Evolutionary conservation across 1,140 invertebrate species (phyloP), one percentile per base, ranked within the genome.

Genomic region (Apis laboriosa): DNA sequence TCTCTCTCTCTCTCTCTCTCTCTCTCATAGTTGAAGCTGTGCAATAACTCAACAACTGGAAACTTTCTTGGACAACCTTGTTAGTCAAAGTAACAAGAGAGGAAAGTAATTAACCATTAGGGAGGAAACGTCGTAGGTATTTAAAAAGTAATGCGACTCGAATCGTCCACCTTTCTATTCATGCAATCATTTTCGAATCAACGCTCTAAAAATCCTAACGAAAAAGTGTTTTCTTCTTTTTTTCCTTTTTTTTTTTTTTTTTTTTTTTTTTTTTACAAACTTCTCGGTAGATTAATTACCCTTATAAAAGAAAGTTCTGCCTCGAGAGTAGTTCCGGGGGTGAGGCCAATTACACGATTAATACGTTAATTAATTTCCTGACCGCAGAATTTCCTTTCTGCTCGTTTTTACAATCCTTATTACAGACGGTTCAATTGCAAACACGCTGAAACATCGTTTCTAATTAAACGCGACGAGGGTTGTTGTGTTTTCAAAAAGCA

Each of bases 311-410:
- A 9, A 73, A 67, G 51, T 24, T 68, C 74, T 68, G n/a, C 34
- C 64, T 15, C 43, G 76, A 68, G n/a, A 7, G 5, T 43, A 43
- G 34, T 43, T 28, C 43, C 55, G 34, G 12, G 55, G 64, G 24
- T 43, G 24, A 76, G 55, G 73, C 64, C 55, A 81, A 81, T 81
- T 81, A 81, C 24, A 60, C 71, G 55, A 68, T 67, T 81, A 76
- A 81, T 68, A 34, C 63, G 60, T 81, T 76, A 81, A 81, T 76
- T 81, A 51, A 76, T 60, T 76, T 68, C 8, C 21, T 21, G 13
- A 8, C 43, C 19, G 28, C 43, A 9, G 2, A 0, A 17, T 51
- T 56, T 64, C 61, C 60, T 21, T 64, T 55, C 19, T 51, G 2
- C 11, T 51, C 72, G 9, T n/a, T 66, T 66, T 64, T 53, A 63